Evolutionary conservation across 2,113 vertebrate genomes (phyloP), one percentile per base, ranked within the genome.

Genomic region (Salvelinus sp.): DNA sequence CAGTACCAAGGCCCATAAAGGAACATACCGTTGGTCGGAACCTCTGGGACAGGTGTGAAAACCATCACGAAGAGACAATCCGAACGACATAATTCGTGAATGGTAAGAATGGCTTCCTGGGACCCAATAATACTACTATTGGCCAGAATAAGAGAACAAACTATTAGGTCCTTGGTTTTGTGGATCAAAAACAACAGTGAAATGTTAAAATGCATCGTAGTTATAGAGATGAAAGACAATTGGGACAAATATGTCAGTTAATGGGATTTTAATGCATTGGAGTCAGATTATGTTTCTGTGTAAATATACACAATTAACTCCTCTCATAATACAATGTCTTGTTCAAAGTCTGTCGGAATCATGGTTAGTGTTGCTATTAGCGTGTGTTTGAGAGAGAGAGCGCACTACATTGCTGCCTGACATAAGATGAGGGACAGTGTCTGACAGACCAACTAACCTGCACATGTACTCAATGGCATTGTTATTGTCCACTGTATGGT

Each of bases 211-310:
- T n/a, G 1, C 7, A 63, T n/a, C 13, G 0, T 58, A 14, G 20
- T 6, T 18, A 16, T 58, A 18, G 20, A 18, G 57, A 14, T 18
- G 4, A 63, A 6, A 62, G 60, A 23, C 20, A 23, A 63, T 10
- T 63, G n/a, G 60, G 22, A 44, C 7, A 23, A 38, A 44, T 44
- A 9, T 9, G n/a, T 22, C 2, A 6, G 22, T 9, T 22, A 4
- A 6, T 70, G 65, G 54, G 57, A 13, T 69, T 23, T 75, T 78
- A 82, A 85, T 68, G 81, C 86, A 88, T 77, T 85, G 25, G 25
- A 25, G 25, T 25, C 25, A 25, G 25, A 25, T 25, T 25, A 25
- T 25, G 25, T 25, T 25, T 25, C 25, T 25, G 25, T 25, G 25
- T 25, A 25, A 25, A 25, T 25, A 25, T 25, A 25, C 25, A 25